phyloP scores from a whole-genome alignment of 2,797 vertebrate species.

The Phaenicophaeus curvirostris region DNA sequence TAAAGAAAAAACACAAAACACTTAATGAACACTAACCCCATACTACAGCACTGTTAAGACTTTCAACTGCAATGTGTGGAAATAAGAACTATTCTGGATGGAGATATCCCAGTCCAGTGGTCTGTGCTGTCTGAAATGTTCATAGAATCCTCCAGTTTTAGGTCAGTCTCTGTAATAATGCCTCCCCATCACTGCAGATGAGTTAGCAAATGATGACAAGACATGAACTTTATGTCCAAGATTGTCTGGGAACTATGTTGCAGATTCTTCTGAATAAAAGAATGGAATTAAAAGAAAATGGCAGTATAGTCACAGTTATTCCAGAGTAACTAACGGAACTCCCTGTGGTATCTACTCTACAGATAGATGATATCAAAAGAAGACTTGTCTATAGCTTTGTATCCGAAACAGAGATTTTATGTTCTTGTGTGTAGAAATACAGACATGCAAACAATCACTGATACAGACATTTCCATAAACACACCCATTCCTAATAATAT shows the following conservation, averaged over 20 bases:
- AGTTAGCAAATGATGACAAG: not conserved
- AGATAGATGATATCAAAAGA: conserved; percentile 41
- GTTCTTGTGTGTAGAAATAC: not conserved
- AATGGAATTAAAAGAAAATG: conserved; percentile 53
- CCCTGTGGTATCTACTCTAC: conserved; percentile 25
- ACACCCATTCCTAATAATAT: not conserved
- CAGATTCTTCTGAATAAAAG: conserved; percentile 48
- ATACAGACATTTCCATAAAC: not conserved
- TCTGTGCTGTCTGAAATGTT: not conserved
- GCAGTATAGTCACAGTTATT: not conserved
- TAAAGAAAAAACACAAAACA: not conserved
- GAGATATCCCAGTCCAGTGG: not conserved
- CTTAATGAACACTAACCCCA: not conserved
- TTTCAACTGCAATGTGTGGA: not conserved
- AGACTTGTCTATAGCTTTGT: not conserved
- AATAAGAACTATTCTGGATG: not conserved
- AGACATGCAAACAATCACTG: not conserved
- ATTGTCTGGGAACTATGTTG: not conserved
- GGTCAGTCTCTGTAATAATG: not conserved
- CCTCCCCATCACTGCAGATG: not conserved
- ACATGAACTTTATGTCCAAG: not conserved
- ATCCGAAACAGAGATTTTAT: not conserved
- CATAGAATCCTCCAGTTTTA: not conserved
- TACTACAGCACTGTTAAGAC: not conserved
- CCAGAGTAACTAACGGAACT: conserved; percentile 31